phyloP scores from a whole-genome alignment of 2,888 invertebrate genomes.

The Lordiphosa fenestrarum region DNA sequence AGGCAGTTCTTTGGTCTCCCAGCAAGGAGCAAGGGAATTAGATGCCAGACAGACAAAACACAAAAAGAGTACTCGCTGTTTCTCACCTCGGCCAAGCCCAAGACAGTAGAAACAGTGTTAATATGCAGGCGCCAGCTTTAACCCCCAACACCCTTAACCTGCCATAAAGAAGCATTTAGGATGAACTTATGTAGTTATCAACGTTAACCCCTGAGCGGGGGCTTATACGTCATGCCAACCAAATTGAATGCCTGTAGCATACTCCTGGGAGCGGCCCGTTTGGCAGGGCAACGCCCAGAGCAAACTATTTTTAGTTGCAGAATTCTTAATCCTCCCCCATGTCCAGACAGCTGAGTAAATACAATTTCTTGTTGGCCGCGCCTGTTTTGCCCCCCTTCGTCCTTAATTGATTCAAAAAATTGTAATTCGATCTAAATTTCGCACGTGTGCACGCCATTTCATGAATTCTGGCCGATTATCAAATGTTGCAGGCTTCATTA shows the following conservation, averaged over 20 bases:
- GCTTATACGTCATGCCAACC: slow-evolving; percentile 37
- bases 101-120: slow-evolving; percentile 18
- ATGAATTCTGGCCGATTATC: slow-evolving; percentile 17
- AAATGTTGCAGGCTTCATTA: slow-evolving; percentile 17
- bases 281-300: slow-evolving; percentile 47
- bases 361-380: slow-evolving; percentile 36
- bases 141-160: slow-evolving; percentile 20
- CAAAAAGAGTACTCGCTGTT: slow-evolving; percentile 17
- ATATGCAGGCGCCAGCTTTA: slow-evolving; percentile 20
- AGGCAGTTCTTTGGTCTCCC: slow-evolving; percentile 9
- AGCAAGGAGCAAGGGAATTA: not conserved
- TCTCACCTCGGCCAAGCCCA: slow-evolving; percentile 9
- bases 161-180: slow-evolving; percentile 53
- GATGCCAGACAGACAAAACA: slow-evolving; percentile 20
- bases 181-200: slow-evolving; percentile 22
- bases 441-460: slow-evolving; percentile 20
- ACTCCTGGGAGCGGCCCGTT: slow-evolving; percentile 4
- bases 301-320: slow-evolving; percentile 38
- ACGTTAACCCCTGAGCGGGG: slow-evolving; percentile 13
- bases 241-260: slow-evolving; percentile 32
- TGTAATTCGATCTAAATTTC: slow-evolving; percentile 52
- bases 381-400: slow-evolving; percentile 22
- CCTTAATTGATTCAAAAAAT: slow-evolving; percentile 59
- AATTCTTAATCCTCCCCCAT: slow-evolving; percentile 24
- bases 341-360: slow-evolving; percentile 42